Base-by-base conservation (phyloP, 2,113 vertebrate genomes). In the Eptesicus fuscus region DNA sequence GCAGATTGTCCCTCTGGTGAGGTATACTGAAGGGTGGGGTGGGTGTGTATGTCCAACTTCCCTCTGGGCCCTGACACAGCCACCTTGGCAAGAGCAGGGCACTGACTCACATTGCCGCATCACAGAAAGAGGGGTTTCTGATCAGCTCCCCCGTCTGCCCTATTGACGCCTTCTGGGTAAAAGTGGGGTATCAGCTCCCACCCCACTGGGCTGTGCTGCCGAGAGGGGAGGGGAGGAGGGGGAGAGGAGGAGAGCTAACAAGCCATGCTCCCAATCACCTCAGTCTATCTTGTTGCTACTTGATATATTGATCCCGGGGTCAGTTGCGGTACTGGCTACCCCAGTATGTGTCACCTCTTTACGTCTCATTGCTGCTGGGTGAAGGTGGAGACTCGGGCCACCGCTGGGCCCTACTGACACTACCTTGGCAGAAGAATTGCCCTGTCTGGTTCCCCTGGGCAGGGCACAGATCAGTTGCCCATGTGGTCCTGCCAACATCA, bases 1-100 rank as follows among this genome's bases (percentile, higher is more conserved):
- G 8, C 22, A 56, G 51, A 12, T 22, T 16, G 49, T 35, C 9
- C 20, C 53, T 10, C 63, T 17, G 28, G 16, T 56, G 23, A 91
- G 23, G 9, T 13, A 3, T 3, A 28, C 2, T 61, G 2, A 44
- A 69, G 14, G 4, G 12, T 30, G 4, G 1, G 13, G 22, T 37
- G 25, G 4, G 42, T 49, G 1, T 77, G 4, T 53, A 35, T 63
- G 49, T 67, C 74, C 53, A 65, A 28, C 16, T 17, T 77, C 63
- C 51, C 74, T 77, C 10, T 14, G 30, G 70, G 37, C 28, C 22
- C 35, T 25, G 35, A 8, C 65, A 56, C 40, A 7, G 42, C 20
- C 37, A 63, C 11, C 30, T 22, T 74, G 59, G 53, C 35, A 67
- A 40, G 80, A 47, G 35, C 4, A 28, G 23, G 69, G 16, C 47